Conservation (phyloP, 2,797 vertebrate genomes). For the Silurus lanzhouensis region DNA sequence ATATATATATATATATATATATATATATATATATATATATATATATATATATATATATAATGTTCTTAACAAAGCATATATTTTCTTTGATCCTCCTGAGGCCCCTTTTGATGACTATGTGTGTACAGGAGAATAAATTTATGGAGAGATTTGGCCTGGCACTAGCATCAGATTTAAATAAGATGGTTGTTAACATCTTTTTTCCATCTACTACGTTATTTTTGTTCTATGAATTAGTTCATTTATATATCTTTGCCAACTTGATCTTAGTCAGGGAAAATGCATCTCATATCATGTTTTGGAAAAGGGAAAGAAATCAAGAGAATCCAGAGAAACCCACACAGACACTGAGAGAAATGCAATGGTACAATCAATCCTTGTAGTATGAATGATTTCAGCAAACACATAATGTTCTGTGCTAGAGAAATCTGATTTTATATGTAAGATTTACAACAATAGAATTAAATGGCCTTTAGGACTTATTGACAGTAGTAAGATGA, state of each 20-base stretch:
- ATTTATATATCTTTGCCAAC: neutral
- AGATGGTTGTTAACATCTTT: neutral
- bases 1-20: too few relatives aligned
- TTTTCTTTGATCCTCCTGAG: neutral
- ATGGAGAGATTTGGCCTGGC: neutral
- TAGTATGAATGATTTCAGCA: neutral
- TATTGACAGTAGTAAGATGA: neutral
- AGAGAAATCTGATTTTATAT: neutral
- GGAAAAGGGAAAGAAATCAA: neutral
- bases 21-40: too few relatives aligned
- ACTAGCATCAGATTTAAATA: neutral
- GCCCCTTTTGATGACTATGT: neutral
- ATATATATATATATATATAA: too few relatives aligned
- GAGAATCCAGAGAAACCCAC: neutral
- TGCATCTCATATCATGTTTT: neutral
- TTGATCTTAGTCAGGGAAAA: neutral
- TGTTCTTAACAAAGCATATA: too few relatives aligned
- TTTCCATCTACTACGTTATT: neutral
- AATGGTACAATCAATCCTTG: neutral
- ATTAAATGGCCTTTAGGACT: neutral
- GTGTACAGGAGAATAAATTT: neutral
- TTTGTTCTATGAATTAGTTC: neutral
- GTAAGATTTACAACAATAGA: neutral
- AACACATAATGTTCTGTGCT: neutral
- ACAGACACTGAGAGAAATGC: neutral